These are phyloP conservation scores for Harpegnathos saltator DNA, from an alignment of 1,140 invertebrate species.

Conservation along the genomic window DNA sequence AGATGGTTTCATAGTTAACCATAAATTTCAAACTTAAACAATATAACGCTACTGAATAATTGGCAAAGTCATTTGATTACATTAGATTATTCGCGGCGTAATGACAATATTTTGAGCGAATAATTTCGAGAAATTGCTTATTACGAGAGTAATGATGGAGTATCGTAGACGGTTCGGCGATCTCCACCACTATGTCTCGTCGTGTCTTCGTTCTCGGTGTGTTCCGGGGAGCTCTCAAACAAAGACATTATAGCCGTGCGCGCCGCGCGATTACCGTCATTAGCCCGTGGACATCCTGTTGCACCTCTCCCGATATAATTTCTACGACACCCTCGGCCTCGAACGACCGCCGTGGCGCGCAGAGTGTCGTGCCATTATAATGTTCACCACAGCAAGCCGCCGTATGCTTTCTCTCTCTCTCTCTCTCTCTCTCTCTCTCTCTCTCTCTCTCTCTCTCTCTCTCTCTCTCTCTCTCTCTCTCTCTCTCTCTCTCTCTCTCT, in stretches of 20 bases:
- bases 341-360: conserved; percentile 37
- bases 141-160: conserved; percentile 19
- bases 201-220: neutral
- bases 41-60: neutral
- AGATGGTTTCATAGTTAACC: neutral
- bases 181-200: conserved; percentile 9
- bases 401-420: neutral
- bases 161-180: conserved; percentile 19
- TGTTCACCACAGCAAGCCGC: conserved; percentile 27
- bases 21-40: neutral
- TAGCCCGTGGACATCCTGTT: conserved; percentile 72
- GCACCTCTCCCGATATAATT: conserved; percentile 66
- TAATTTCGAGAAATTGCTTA: conserved; percentile 18
- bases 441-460: too few relatives aligned
- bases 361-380: conserved; percentile 59
- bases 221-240: conserved; percentile 58
- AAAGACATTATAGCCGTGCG: conserved; percentile 76
- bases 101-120: neutral
- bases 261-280: conserved; percentile 76
- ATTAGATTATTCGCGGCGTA: neutral
- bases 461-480: too few relatives aligned
- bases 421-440: too few relatives aligned
- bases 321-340: conserved; percentile 57
- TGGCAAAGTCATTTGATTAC: neutral
- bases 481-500: too few relatives aligned